A percentile compares a stretch with the other conserved stretches of the same genome.
phyloP scores from a whole-genome alignment of 2,797 vertebrate genomes.

The Microchirus variegatus region DNA sequence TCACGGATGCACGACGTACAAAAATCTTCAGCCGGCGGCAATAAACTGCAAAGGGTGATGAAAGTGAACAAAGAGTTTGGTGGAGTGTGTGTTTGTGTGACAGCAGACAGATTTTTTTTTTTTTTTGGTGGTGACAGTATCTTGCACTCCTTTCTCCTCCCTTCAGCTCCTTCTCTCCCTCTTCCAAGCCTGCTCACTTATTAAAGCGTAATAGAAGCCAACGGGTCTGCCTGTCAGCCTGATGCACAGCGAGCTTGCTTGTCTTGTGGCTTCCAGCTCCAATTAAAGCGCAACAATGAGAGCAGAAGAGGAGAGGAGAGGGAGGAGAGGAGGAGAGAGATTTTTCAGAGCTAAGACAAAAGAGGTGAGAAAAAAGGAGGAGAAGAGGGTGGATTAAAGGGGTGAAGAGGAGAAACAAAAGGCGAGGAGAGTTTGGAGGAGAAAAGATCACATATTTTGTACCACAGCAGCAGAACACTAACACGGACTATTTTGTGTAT shows the following conservation, averaged over 20 bases:
- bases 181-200: constrained; percentile 64
- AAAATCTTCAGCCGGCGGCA: constrained; percentile 42
- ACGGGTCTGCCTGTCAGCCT: constrained; percentile 68
- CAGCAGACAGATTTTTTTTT: constrained; percentile 41
- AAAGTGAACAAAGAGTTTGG: constrained; percentile 28
- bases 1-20: constrained; percentile 35
- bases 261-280: constrained; percentile 71
- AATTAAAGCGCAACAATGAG: constrained; percentile 75
- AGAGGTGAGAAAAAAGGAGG: background rate
- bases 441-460: background rate
- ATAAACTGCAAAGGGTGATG: constrained; percentile 36
- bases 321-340: background rate
- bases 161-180: constrained; percentile 46
- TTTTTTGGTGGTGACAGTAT: constrained; percentile 54
- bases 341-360: background rate
- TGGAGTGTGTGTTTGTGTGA: constrained; percentile 29
- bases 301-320: constrained; percentile 2
- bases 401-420: constrained; percentile 8
- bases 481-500: constrained; percentile 6
- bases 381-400: constrained; percentile 26
- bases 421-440: background rate
- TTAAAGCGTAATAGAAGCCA: constrained; percentile 80
- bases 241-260: constrained; percentile 62
- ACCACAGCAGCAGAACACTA: constrained; percentile 14
- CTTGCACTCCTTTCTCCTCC: constrained; percentile 41